Evolutionary conservation across 2,113 vertebrate genomes (phyloP).

Genomic region (Pontoporia blainvillei): DNA sequence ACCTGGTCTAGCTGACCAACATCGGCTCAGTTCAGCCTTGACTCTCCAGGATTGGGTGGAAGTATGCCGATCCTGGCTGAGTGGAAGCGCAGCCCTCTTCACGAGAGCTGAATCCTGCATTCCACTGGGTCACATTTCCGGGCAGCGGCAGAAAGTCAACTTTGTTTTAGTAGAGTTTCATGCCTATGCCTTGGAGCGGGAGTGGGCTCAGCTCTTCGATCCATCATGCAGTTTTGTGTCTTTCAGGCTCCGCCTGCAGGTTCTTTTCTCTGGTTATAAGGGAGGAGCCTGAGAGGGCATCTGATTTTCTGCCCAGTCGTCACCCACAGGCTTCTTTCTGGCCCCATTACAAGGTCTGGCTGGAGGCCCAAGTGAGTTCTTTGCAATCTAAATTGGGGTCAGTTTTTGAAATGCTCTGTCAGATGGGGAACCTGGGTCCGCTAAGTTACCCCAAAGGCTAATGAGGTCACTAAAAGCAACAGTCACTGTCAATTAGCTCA

Average conservation of each 20-base stretch:
- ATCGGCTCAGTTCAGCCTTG: not conserved
- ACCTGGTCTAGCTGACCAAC: not conserved
- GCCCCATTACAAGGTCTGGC: not conserved
- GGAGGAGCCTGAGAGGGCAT: not conserved
- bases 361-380: not conserved
- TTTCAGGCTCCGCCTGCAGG: not conserved
- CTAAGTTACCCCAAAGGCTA: not conserved
- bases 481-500: not conserved
- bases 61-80: not conserved
- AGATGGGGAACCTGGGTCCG: not conserved
- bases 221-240: not conserved
- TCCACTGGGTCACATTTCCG: not conserved
- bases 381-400: not conserved
- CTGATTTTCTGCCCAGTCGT: not conserved
- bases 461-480: not conserved
- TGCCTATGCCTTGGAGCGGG: not conserved
- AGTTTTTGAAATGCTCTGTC: not conserved
- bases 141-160: not conserved
- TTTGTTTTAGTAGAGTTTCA: not conserved
- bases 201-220: not conserved
- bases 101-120: not conserved
- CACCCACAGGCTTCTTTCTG: not conserved
- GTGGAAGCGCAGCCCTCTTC: not conserved
- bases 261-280: not conserved
- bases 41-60: not conserved